Conservation (phyloP, 2,888 invertebrate species). For the Sesia bembeciformis region DNA sequence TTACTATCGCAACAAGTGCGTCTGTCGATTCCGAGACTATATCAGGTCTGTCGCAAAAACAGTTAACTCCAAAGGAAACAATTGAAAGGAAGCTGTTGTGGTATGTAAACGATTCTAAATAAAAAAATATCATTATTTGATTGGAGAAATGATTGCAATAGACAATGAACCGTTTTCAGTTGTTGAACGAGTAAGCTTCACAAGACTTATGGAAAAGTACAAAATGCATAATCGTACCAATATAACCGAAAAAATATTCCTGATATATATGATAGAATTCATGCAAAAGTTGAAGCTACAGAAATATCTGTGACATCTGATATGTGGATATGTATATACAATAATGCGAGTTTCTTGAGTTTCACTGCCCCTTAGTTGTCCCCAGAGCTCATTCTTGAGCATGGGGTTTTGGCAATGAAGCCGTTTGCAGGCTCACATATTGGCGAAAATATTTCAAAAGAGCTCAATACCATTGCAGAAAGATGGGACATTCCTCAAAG, state of each 20-base stretch:
- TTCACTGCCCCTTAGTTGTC: constrained; percentile 6
- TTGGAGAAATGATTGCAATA: constrained; percentile 11
- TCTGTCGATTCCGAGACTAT: constrained; percentile 6
- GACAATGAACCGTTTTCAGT: too few species aligned
- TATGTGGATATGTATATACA: constrained; percentile 14
- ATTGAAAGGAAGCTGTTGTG: constrained; percentile 9
- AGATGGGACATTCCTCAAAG: constrained; percentile 20
- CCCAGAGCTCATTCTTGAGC: constrained; percentile 5
- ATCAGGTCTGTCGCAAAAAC: too few species aligned
- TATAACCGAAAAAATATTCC: constrained; percentile 13
- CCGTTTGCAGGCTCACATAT: constrained; percentile 14
- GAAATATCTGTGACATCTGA: constrained; percentile 15
- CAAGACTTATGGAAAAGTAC: constrained; percentile 7
- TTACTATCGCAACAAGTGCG: constrained; percentile 11
- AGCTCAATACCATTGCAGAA: constrained; percentile 15
- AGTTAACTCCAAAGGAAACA: constrained; percentile 6
- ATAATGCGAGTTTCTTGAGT: constrained; percentile 12
- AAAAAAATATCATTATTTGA: constrained; percentile 12
- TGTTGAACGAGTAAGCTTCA: constrained; percentile 9
- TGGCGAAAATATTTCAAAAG: constrained; percentile 20
- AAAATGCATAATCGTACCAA: constrained; percentile 12
- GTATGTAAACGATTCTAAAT: constrained; percentile 11
- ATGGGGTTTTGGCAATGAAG: constrained; percentile 13
- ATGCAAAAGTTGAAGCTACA: constrained; percentile 6
- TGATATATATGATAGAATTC: constrained; percentile 12